Evolutionary conservation across 2,888 invertebrate species (phyloP), one percentile per base, ranked within the genome.

Genomic region (Agapostemon virescens): DNA sequence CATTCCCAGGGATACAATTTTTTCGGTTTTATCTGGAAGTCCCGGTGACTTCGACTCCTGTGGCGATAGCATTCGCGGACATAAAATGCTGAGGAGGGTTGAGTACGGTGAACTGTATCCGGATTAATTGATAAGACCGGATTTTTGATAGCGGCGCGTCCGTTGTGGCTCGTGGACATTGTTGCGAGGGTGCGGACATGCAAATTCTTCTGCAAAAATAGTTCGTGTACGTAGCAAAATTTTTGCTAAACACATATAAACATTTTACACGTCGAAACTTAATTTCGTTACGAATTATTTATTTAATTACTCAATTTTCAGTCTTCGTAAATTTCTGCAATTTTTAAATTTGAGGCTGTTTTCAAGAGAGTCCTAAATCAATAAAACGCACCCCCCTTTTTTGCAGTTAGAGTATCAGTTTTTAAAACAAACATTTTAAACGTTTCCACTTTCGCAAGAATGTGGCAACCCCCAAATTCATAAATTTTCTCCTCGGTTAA

Each of bases 41-140:
- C 11, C 26, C 70, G 40, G 30, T 55, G 52, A 23, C 52, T 55
- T 70, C 38, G 40, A n/a, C 52, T n/a, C 15, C 36, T 38, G 69
- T 11, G n/a, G 55, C 2, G 61, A 61, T 61, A 61, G 20, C 36
- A 13, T 38, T 55, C 30, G 26, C 9, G 26, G 7, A 30, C 17
- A 26, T 58, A 30, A 58, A 58, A 58, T 30, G 58, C 17, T 6
- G 17, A 30, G 30, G 30, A 58, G 30, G 58, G 58, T 17, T 30
- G 30, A 30, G 26, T 5, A 55, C 15, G 52, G 15, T 26, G 1
- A 23, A 55, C 23, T 55, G 52, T 55, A 55, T 55, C 52, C 52
- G 52, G 52, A 55, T 26, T 55, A 55, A 26, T 23, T 15, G 52
- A 55, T 55, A 55, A 55, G 52, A 26, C 26, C 5, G 26, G 26